Evolutionary conservation across 30 jellyfish, hydroid and myxozoan species (phyloP).

Genomic region (Catostylus mosaicus): DNA sequence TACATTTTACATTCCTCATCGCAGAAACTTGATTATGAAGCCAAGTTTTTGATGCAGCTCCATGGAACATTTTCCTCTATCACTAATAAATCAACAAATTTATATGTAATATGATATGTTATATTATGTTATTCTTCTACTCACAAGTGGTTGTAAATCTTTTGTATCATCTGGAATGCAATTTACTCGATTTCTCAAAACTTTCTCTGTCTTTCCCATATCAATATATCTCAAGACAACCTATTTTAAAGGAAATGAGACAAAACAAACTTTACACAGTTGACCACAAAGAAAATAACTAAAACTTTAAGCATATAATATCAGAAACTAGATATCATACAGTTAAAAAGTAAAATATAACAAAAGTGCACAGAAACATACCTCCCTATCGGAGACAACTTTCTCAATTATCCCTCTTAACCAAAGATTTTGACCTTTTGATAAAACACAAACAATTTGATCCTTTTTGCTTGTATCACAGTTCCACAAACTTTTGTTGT

Average conservation of each 20-base stretch:
- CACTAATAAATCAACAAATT: too few relatives aligned
- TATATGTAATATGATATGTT: too few relatives aligned
- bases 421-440: conserved; percentile 55
- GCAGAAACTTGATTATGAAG: too few relatives aligned
- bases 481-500: conserved; percentile 14
- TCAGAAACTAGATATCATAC: neutral
- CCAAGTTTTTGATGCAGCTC: too few relatives aligned
- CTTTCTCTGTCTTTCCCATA: conserved; percentile 64
- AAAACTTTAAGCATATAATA: too few relatives aligned
- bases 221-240: conserved; percentile 55
- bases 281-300: neutral
- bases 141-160: conserved; percentile 39
- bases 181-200: conserved; percentile 25
- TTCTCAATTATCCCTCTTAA: conserved; percentile 61
- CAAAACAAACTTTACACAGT: neutral
- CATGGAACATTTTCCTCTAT: too few relatives aligned
- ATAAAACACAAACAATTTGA: conserved; percentile 56
- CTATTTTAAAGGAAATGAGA: conserved; percentile 4
- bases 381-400: conserved; percentile 30
- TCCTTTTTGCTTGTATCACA: conserved; percentile 28
- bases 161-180: conserved; percentile 39
- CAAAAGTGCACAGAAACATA: neutral
- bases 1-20: too few relatives aligned
- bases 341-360: neutral
- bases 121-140: conserved; percentile 8